Conservation (phyloP, 2,113 vertebrate genomes). For the Cephalophus harveyi region DNA sequence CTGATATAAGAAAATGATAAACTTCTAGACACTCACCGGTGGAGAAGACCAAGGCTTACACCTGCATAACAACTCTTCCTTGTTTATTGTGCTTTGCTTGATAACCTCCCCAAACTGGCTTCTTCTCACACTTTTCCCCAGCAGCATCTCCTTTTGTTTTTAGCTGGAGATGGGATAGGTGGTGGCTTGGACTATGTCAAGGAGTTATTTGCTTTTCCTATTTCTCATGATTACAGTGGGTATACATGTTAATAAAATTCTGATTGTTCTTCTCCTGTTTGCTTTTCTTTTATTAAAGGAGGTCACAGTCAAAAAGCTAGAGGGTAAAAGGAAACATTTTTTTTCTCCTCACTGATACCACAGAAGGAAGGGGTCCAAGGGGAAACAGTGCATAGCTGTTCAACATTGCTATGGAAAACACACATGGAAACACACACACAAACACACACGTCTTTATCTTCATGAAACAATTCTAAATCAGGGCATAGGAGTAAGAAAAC, state of each 20-base stretch:
- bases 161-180: no score
- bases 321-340: not conserved
- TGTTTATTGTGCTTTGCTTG: not conserved
- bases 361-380: not conserved
- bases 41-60: not conserved
- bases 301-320: not conserved
- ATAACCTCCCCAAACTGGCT: not conserved
- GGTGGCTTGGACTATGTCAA: not conserved
- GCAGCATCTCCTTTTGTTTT: not conserved
- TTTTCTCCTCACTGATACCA: not conserved
- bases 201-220: not conserved
- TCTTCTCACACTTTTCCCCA: no score
- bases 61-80: not conserved
- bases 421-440: not conserved
- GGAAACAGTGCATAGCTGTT: not conserved
- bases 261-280: not conserved
- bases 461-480: not conserved
- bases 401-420: not conserved
- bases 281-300: not conserved
- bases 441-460: not conserved
- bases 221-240: not conserved
- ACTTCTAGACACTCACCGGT: not conserved
- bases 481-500: not conserved
- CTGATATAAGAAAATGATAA: not conserved
- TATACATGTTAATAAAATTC: not conserved